Evolutionary conservation across 2,113 vertebrate genomes (phyloP).

Genomic region (Myocastor coypus): DNA sequence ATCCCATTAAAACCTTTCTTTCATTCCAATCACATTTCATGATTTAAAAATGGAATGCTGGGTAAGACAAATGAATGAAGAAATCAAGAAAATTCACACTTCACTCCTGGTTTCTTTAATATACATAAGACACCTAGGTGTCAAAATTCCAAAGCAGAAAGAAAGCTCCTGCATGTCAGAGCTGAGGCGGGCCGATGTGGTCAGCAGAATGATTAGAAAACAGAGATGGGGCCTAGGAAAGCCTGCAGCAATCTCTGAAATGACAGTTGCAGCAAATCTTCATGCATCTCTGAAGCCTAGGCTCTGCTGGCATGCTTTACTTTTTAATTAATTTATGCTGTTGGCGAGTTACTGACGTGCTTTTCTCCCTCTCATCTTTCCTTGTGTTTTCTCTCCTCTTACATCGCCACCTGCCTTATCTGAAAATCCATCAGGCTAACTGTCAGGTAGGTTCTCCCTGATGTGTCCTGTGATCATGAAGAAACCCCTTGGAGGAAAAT

Average conservation of each 20-base stretch:
- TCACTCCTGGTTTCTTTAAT: not conserved
- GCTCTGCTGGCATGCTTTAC: not conserved
- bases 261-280: not conserved
- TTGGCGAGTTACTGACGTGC: not conserved
- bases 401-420: slow-evolving; percentile 51
- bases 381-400: slow-evolving; percentile 75
- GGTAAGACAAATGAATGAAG: not conserved
- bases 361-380: slow-evolving; percentile 63
- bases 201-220: not conserved
- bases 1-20: not conserved
- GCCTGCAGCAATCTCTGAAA: not conserved
- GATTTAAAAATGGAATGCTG: slow-evolving; percentile 38
- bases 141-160: not conserved
- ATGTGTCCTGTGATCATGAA: not conserved
- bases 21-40: not conserved
- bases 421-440: slow-evolving; percentile 79
- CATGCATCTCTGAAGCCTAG: not conserved
- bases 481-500: not conserved
- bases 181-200: not conserved
- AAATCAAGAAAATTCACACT: slow-evolving; percentile 14
- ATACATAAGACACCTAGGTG: not conserved
- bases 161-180: not conserved
- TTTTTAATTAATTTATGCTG: slow-evolving; percentile 45
- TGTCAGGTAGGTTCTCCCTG: slow-evolving; percentile 81
- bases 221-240: not conserved